These are phyloP conservation scores for Lophura swinhoii DNA, from an alignment of 2,797 vertebrate species.

Conservation along the genomic window DNA sequence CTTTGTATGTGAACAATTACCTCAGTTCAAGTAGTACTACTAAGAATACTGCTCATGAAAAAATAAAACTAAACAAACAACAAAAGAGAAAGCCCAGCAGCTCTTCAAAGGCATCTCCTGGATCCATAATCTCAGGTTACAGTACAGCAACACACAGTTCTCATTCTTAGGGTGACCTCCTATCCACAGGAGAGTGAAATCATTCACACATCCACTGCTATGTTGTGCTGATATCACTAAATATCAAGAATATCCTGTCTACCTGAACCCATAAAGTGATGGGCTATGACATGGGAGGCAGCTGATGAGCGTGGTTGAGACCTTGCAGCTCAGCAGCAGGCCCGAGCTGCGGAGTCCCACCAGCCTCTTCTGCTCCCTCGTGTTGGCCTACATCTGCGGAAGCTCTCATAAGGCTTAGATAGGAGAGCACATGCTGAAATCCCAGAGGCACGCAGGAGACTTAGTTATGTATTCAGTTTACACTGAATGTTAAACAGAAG, in stretches of 20 bases:
- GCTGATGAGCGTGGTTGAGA: neutral
- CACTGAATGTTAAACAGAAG: slow-evolving; percentile 16
- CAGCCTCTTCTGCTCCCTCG: neutral
- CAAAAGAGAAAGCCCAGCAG: neutral
- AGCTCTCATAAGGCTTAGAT: neutral
- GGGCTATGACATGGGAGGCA: neutral
- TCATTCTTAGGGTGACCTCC: neutral
- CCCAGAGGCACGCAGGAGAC: neutral
- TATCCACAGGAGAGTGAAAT: neutral
- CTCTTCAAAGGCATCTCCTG: neutral
- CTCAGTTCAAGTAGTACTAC: neutral
- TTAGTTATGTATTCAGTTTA: slow-evolving; percentile 32
- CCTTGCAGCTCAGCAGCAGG: neutral
- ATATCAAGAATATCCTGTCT: neutral
- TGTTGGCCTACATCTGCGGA: neutral
- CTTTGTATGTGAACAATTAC: neutral
- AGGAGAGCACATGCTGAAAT: neutral
- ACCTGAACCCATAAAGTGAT: fast-evolving
- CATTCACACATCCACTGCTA: fast-evolving
- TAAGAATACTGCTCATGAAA: neutral
- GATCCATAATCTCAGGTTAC: neutral
- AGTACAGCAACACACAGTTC: fast-evolving
- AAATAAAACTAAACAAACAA: neutral
- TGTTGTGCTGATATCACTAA: neutral
- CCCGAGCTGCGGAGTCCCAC: neutral